A percentile compares a stretch with the other conserved stretches of the same genome.
phyloP scores from a whole-genome alignment of 2,888 invertebrate species.

The Patella caerulea region DNA sequence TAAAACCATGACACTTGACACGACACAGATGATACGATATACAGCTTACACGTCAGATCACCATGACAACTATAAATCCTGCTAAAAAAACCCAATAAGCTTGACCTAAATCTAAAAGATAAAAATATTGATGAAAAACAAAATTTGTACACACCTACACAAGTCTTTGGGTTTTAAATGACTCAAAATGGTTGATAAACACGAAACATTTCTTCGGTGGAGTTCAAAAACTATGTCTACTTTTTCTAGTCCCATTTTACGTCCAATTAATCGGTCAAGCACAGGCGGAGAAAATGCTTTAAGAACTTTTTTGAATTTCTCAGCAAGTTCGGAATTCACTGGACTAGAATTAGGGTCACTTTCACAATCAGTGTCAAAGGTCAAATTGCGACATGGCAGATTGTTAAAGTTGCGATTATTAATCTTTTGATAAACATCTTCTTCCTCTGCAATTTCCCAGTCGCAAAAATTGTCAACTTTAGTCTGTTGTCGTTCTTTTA shows the following conservation, averaged over 20 bases:
- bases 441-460: conserved; percentile 29
- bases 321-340: conserved; percentile 14
- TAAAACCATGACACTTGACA: too few species aligned
- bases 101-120: too few species aligned
- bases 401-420: conserved; percentile 11
- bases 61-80: too few species aligned
- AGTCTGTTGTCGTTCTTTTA: background rate
- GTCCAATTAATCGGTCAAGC: conserved; percentile 54
- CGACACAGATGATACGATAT: background rate
- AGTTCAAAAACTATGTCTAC: conserved; percentile 57
- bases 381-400: conserved; percentile 23
- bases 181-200: conserved; percentile 37
- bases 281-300: conserved; percentile 36
- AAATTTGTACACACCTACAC: conserved; percentile 45
- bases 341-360: conserved; percentile 12
- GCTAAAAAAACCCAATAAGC: too few species aligned
- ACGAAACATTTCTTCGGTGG: conserved; percentile 35
- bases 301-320: conserved; percentile 32
- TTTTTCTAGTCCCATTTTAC: conserved; percentile 51
- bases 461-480: conserved; percentile 12
- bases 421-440: conserved; percentile 17
- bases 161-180: conserved; percentile 47
- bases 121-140: background rate
- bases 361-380: conserved; percentile 7
- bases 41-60: too few species aligned